Evolutionary conservation across 1,140 invertebrate genomes (phyloP).

Genomic region (Drosophila obscura): DNA sequence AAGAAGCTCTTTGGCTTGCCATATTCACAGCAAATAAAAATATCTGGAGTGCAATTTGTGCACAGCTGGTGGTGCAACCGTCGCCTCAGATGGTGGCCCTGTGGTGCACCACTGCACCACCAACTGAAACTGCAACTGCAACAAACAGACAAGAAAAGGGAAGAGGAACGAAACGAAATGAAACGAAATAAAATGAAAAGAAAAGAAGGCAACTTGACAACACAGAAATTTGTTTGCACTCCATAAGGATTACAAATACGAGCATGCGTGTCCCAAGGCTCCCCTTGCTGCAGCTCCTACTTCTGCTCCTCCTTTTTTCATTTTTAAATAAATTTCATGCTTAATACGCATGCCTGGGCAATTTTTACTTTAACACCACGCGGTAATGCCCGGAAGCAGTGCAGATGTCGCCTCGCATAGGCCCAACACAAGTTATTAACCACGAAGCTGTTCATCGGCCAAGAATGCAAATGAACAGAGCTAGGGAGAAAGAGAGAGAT

Average conservation of each 20-base stretch:
- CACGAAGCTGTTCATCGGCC: constrained; percentile 15
- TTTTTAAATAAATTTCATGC: constrained; percentile 74
- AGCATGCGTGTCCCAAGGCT: constrained; percentile 32
- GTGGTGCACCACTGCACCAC: constrained; percentile 52
- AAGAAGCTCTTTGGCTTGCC: constrained; percentile 32
- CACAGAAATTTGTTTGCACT: constrained; percentile 82
- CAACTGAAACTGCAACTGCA: constrained; percentile 32
- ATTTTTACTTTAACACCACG: constrained; percentile 80
- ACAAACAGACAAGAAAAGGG: constrained; percentile 1
- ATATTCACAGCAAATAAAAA: constrained; percentile 83
- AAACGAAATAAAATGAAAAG: constrained; percentile 25
- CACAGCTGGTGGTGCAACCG: constrained; percentile 81
- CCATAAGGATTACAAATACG: constrained; percentile 78
- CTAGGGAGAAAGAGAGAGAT: neutral
- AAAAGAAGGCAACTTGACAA: constrained; percentile 64
- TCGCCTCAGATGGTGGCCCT: constrained; percentile 56
- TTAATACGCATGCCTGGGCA: constrained; percentile 77
- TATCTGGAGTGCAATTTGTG: constrained; percentile 79
- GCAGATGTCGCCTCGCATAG: constrained; percentile 71
- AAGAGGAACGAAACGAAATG: neutral
- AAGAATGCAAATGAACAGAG: constrained; percentile 30
- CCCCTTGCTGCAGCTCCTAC: constrained; percentile 17
- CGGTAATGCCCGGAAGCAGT: constrained; percentile 76
- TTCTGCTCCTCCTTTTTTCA: constrained; percentile 21
- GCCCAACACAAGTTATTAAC: constrained; percentile 55